Base-by-base conservation (phyloP, 1,140 invertebrate species). In the Hylaeus volcanicus region DNA sequence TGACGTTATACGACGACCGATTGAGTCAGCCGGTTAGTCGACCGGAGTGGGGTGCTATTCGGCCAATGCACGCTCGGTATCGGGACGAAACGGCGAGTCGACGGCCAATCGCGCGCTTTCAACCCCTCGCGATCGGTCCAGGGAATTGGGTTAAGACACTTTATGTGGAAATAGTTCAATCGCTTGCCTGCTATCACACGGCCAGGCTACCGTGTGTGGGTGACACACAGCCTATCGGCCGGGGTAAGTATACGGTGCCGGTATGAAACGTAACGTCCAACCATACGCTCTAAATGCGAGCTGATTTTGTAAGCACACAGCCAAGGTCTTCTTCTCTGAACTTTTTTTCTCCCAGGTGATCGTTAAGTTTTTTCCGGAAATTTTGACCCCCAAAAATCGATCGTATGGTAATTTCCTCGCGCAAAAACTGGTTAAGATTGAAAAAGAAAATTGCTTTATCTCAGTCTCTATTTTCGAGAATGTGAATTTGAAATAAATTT, bases 1-100 rank as follows among this genome's bases (percentile, higher is more conserved):
- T 93, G 90, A 91, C 90, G 91, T 86, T 86, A 88, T 92, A 72
- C 81, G 82, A 73, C 70, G 84, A 83, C 80, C 77, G 87, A 69
- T 91, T 91, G 88, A 90, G 88, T 91, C 90, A 91, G 89, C 89
- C 89, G 81, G 69, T 81, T 63, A 48, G 1, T 6, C 5, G 53
- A 43, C 15, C 43, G 53, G 69, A 37, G 85, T 81, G 84, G 83
- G 85, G 77, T 77, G 11, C 26, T 2, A 41, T 48, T 26, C n/a
- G 37, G 37, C 87, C 87, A 87, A 87, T 87, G 5, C 63, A 64
- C 73, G 78, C 61, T 56, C 79, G 87, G 11, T 65, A 65, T 64
- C 39, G 75, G 76, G 70, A 65, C 53, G 73, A 89, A 86, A 88
- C 82, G 74, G 76, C 26, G n/a, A 6, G 12, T 5, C 72, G 55